Evolutionary conservation across 2,797 vertebrate species (phyloP), one percentile per base, ranked within the genome.

Genomic region (Onychomys leucogaster): DNA sequence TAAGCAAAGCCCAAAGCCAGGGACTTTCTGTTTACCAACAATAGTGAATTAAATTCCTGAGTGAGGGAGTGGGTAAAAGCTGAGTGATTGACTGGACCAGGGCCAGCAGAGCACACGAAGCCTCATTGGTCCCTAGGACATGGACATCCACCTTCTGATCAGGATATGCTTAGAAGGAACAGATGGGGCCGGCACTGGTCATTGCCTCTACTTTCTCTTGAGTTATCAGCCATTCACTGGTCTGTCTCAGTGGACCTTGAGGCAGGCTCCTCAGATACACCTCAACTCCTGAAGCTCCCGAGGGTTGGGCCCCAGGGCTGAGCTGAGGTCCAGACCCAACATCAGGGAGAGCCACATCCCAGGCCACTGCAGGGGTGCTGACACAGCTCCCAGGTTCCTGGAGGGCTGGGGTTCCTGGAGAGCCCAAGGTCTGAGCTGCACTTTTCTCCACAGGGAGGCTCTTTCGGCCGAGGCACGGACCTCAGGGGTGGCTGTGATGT

Each of bases 381-480:
- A 59, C 17, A 82, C 1, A 9, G 37, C n/a, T 27, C 19, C 34
- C 78, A 81, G 57, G 23, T 59, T 61, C 78, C 78, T 37, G 32
- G 55, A 83, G 3, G n/a, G 57, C 61, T n/a, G 32, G 59, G 46
- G 34, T 25, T 78, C 65, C 7, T 16, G 6, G 6, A 32, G 23
- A 67, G 17, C 57, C 23, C 0, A 0, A 0, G 13, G 41, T 73
- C 75, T 87, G 49, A 81, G 19, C 29, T n/a, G 6, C 4, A 10
- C n/a, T 78, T 91, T 77, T 9, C n/a, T 86, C 92, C 71, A 5
- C 94, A 97, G 96, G 97, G 96, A 0, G 97, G 96, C 65, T 97
- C 97, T 2, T 92, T 97, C 0, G 95, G 97, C 89, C 85, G 95
- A 3, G 97, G 96, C 94, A 97, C 96, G 0, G 65, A 95, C 85